Evolutionary conservation across 2,888 invertebrate genomes (phyloP), one percentile per base, ranked within the genome.

Genomic region (Petrolisthes cinctipes): DNA sequence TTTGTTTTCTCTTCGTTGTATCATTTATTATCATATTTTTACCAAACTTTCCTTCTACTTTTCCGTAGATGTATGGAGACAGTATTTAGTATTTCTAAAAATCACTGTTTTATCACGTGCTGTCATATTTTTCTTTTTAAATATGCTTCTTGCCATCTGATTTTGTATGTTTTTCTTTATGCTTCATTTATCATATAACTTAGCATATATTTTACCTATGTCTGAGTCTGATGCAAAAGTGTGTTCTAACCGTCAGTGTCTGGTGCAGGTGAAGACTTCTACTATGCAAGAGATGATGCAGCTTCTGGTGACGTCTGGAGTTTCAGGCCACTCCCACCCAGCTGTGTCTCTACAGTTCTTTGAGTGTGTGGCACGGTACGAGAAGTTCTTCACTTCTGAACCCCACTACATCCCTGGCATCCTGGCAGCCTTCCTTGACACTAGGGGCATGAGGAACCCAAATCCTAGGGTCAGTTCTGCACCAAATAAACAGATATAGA

Each of bases 361-460:
- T 91, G 94, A 94, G 91, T 91, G 91, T 68, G 92, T 93, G 37
- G 93, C 93, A n/a, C 93, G 94, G 56, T 94, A 94, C 91, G 94
- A 94, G 89, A 94, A 93, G 91, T 94, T 94, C 92, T 94, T 94
- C 91, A 91, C 92, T 20, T 92, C 92, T 68, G 93, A 94, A 90
- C 82, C 86, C 11, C 85, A 89, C 14, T 88, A 84, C 79, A 87
- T 91, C 61, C 93, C 94, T 5, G 92, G 93, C 79, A 93, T 93
- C 91, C 91, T 94, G 91, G 93, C 92, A 86, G 93, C 94, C 5
- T 94, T 94, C 91, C 92, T 94, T 68, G 94, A 94, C 91, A 92
- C 93, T 78, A 92, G 94, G 90, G 94, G 94, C 1, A 92, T 94
- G 88, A 92, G 93, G 80, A 93, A 94, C 91, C 86, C 91, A 0